phyloP scores from a whole-genome alignment of 2,888 invertebrate genomes.

The Odontocolon sp. region DNA sequence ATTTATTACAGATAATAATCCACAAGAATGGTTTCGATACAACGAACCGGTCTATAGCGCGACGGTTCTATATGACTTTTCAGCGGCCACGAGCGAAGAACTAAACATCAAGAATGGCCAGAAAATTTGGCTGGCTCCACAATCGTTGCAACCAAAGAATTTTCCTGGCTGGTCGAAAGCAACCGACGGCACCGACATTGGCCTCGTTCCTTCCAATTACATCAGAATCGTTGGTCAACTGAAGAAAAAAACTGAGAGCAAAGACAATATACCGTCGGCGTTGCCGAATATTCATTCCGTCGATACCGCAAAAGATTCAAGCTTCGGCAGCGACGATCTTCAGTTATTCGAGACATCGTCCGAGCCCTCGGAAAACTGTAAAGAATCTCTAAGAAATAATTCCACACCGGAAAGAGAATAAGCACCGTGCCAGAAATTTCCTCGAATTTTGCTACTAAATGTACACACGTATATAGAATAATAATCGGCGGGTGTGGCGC shows the following conservation, averaged over 20 bases:
- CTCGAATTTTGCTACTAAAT: background rate
- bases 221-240: conserved; percentile 74
- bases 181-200: conserved; percentile 73
- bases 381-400: background rate
- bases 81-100: conserved; percentile 88
- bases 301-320: background rate
- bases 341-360: background rate
- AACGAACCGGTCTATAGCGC: conserved; percentile 84
- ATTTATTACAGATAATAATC: conserved; percentile 83
- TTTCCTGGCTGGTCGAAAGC: conserved; percentile 77
- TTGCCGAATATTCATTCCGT: background rate
- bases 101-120: conserved; percentile 90
- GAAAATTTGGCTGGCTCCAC: conserved; percentile 90
- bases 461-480: background rate
- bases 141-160: conserved; percentile 88
- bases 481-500: too few species aligned
- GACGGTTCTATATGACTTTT: conserved; percentile 89
- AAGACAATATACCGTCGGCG: background rate
- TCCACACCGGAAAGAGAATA: background rate
- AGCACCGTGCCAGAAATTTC: background rate
- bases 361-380: background rate
- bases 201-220: conserved; percentile 76
- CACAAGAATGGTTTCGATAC: conserved; percentile 85
- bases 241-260: conserved; percentile 69
- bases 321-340: background rate